Percentiles rank a stretch among this genome's conserved stretches.
Conservation (phyloP, 2,888 invertebrate genomes). For the Octonoba sinensis region DNA sequence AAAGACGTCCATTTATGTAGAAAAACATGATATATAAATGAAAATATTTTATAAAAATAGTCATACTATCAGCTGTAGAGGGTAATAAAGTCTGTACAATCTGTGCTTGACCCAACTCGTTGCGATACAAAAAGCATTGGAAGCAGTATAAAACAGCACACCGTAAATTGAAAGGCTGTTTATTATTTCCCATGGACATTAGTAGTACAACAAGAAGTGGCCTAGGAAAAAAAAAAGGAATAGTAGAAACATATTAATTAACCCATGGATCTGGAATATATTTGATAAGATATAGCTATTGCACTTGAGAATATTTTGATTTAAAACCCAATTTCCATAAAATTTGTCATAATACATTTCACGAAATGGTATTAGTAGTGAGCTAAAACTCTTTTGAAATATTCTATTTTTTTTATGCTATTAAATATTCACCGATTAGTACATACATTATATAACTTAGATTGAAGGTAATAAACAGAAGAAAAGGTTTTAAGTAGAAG, state of each 20-base stretch:
- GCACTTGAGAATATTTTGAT: not conserved
- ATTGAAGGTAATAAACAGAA: too few relatives aligned
- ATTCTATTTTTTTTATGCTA: too few relatives aligned
- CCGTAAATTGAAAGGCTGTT: conserved; percentile 89
- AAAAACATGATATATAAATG: not conserved
- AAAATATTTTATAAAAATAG: not conserved
- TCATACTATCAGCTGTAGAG: conserved; percentile 80
- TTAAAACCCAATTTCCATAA: too few relatives aligned
- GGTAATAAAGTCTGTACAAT: conserved; percentile 94
- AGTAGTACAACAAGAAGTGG: conserved; percentile 93
- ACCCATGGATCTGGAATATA: not conserved
- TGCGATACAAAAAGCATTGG: conserved; percentile 94
- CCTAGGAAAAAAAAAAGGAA: conserved; percentile 72
- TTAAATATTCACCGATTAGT: too few relatives aligned
- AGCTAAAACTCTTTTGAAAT: too few relatives aligned
- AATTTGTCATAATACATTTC: too few relatives aligned
- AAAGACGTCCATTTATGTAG: too few relatives aligned
- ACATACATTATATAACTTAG: too few relatives aligned
- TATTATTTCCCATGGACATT: conserved; percentile 99
- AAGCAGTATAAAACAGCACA: conserved; percentile 98
- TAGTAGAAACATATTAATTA: not conserved
- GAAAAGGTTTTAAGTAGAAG: too few relatives aligned
- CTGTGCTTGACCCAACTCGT: conserved; percentile 87
- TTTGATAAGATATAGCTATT: not conserved
- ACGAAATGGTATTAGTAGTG: too few relatives aligned